A percentile compares a stretch with the other conserved stretches of the same genome.
These are phyloP conservation scores for Etheostoma nigrum DNA, from an alignment of 2,797 vertebrate genomes.

Conservation along the genomic window DNA sequence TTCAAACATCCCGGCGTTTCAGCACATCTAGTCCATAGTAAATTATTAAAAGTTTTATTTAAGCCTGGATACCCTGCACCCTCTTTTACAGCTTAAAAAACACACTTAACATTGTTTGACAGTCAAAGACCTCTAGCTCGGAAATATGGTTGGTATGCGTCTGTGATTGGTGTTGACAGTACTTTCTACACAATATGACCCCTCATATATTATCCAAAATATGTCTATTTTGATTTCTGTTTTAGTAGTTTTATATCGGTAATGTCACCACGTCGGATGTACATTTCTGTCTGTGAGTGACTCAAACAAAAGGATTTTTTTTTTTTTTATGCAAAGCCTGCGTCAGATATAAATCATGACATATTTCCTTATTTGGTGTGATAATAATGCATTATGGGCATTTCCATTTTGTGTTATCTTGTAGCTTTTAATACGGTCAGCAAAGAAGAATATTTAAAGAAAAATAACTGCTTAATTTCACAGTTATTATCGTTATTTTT, in stretches of 20 bases:
- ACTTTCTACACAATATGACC: background rate
- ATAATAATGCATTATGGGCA: too few species aligned
- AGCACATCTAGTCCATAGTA: constrained; percentile 18
- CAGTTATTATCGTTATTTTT: background rate
- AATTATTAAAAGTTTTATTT: constrained; percentile 30
- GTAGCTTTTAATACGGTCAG: background rate
- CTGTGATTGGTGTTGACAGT: background rate
- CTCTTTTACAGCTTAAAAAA: background rate
- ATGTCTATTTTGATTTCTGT: background rate
- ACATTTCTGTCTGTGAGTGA: too few species aligned
- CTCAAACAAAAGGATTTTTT: too few species aligned
- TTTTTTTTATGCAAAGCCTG: background rate
- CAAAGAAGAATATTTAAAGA: constrained; percentile 3
- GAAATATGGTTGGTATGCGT: background rate
- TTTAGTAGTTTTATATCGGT: background rate
- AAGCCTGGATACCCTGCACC: background rate
- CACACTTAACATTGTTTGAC: background rate
- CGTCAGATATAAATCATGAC: background rate
- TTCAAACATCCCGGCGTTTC: constrained; percentile 42
- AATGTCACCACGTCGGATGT: background rate
- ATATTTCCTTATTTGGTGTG: background rate
- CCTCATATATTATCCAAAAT: background rate
- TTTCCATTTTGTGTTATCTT: background rate
- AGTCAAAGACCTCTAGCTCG: background rate
- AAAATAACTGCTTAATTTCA: background rate